Base-by-base conservation (phyloP, 2,797 vertebrate genomes). In the Muraenolepis orangiensis region DNA sequence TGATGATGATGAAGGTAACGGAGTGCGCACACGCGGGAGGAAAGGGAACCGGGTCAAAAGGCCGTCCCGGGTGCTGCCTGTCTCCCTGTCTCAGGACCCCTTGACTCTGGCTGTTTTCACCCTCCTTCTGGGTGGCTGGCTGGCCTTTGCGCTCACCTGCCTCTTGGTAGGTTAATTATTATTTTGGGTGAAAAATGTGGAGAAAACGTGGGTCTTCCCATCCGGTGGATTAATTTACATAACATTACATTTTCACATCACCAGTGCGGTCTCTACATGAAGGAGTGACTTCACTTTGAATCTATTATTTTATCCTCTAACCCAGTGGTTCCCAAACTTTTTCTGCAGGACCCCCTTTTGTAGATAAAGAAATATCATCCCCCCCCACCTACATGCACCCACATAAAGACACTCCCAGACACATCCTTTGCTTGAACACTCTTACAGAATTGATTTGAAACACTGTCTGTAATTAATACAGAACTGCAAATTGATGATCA, bases 91-190 rank as follows among this genome's bases (percentile, higher is more conserved):
- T 71, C 93, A 94, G 89, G 95, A 98, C 83, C 84, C 92, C 2
- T 38, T 95, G 79, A 88, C 91, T 16, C 86, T 93, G 28, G 88
- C 85, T 0, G 36, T 95, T 0, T 82, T 95, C 74, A 94, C 95
- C 0, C 78, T 95, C 30, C 89, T 99, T 79, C 87, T 98, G 69
- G 96, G 95, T 0, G 96, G 95, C 3, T 96, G 95, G 85, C 57
- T 97, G 71, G 91, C 95, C 70, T 88, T 95, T 84, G 82, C 84
- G 31, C 31, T 95, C 79, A 91, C 88, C 0, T 93, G 92, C 82
- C 91, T 88, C 88, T 92, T 86, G 82, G 93, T 92, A 81, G 91
- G 89, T 86, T 13, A 30, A 28, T 30, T 67, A 30, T 10, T 12
- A 67, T 14, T 20, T 46, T 6, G 4, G 2, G 20, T 23, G 51